phyloP scores from a whole-genome alignment of 2,113 vertebrate genomes.

The Paradoxurus hermaphroditus region DNA sequence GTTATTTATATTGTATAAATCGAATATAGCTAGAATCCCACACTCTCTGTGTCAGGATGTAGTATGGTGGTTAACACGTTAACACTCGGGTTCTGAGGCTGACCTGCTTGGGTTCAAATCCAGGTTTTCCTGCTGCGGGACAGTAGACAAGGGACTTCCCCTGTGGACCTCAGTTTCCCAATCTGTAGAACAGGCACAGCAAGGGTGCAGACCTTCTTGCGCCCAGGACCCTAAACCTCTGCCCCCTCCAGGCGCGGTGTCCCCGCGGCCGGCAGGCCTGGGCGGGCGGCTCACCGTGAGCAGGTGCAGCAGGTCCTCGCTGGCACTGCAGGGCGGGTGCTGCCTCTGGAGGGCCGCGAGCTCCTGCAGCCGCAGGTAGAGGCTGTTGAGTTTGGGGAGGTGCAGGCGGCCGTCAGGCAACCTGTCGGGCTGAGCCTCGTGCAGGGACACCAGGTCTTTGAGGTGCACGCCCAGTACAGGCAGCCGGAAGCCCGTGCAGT shows the following conservation, averaged over 20 bases:
- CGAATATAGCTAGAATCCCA: not conserved
- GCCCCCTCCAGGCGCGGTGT: not conserved
- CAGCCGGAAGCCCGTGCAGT: constrained; percentile 90
- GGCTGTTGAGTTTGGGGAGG: constrained; percentile 90
- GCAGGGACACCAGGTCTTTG: constrained; percentile 92
- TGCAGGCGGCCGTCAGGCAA: constrained; percentile 90
- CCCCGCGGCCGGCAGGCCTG: too few relatives aligned
- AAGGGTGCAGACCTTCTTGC: not conserved
- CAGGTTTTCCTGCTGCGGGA: not conserved
- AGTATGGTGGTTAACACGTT: not conserved
- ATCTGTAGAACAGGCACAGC: not conserved
- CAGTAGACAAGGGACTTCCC: not conserved
- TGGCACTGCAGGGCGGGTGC: constrained; percentile 87
- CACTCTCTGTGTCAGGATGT: not conserved
- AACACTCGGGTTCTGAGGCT: not conserved
- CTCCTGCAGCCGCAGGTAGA: constrained; percentile 91
- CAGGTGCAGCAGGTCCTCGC: constrained; percentile 92
- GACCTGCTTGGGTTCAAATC: not conserved
- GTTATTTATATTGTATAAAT: not conserved
- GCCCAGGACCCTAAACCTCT: not conserved
- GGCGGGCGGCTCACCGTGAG: constrained; percentile 89
- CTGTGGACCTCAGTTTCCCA: not conserved
- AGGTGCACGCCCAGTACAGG: constrained; percentile 94
- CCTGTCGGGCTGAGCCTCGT: constrained; percentile 89
- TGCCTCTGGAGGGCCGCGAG: constrained; percentile 86